These are phyloP conservation scores for Streblospio benedicti DNA, from an alignment of 1,140 invertebrate genomes.

Conservation along the genomic window DNA sequence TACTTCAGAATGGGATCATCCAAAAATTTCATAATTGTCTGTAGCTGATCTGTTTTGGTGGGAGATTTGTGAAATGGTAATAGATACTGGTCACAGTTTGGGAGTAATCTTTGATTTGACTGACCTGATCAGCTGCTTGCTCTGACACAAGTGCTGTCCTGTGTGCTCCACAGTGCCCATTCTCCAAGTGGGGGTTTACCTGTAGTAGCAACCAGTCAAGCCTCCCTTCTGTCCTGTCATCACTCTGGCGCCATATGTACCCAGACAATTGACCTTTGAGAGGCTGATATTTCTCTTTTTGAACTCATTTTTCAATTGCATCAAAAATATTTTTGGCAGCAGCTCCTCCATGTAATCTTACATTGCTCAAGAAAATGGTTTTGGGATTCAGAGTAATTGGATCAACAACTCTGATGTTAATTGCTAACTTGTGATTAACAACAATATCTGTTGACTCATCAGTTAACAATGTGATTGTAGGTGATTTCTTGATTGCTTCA, in stretches of 20 bases:
- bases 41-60: background rate
- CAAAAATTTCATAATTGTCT: background rate
- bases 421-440: too few species aligned
- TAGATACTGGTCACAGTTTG: background rate
- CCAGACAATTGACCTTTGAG: background rate
- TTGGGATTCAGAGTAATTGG: background rate
- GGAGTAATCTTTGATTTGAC: background rate
- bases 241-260: too few species aligned
- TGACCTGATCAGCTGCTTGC: too few species aligned
- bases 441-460: too few species aligned
- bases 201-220: background rate
- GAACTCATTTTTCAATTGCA: background rate
- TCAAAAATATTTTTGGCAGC: background rate
- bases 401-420: background rate
- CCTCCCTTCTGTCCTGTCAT: background rate
- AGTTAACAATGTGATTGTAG: too few species aligned
- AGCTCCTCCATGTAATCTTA: background rate
- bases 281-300: background rate
- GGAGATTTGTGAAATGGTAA: conserved; percentile 1
- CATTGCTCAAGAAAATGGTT: background rate
- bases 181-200: background rate
- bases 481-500: too few species aligned
- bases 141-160: too few species aligned
- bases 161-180: background rate
- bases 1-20: background rate